phyloP scores from a whole-genome alignment of 1,140 invertebrate species.

The Brachionus manjavacas region DNA sequence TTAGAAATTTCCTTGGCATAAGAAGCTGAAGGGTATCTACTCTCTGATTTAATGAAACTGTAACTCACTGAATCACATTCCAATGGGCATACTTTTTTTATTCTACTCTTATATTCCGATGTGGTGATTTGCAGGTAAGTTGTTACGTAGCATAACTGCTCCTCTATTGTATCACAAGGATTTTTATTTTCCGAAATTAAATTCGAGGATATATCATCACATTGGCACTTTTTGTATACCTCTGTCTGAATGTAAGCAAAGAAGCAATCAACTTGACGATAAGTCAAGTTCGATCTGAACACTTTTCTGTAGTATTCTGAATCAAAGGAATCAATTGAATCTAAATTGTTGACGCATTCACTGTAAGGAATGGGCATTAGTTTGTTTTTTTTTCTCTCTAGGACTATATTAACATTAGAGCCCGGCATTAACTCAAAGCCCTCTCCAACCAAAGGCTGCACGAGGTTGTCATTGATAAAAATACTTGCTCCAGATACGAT shows the following conservation, averaged over 20 bases:
- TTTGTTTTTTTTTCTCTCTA: background rate
- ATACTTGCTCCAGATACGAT: background rate
- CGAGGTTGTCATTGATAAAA: background rate
- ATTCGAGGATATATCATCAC: background rate
- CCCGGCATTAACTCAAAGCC: background rate
- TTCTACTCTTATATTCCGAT: background rate
- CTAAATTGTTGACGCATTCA: background rate
- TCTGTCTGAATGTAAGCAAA: background rate
- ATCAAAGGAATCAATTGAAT: background rate
- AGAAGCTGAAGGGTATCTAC: background rate
- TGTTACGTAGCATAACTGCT: background rate
- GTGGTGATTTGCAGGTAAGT: background rate
- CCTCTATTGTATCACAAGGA: background rate
- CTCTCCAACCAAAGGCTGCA: background rate
- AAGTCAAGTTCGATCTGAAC: background rate
- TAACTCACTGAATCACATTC: background rate
- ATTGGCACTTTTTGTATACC: background rate
- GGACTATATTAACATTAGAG: background rate
- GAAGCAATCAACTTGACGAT: background rate
- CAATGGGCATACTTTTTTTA: background rate
- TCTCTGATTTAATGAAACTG: background rate
- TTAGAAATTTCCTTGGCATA: background rate
- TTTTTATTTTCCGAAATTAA: background rate
- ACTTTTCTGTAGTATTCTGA: background rate
- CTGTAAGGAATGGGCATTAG: background rate